A percentile compares a stretch with the other conserved stretches of the same genome.
Evolutionary conservation across 2,113 vertebrate genomes (phyloP).

Genomic region (Pogona vitticeps): DNA sequence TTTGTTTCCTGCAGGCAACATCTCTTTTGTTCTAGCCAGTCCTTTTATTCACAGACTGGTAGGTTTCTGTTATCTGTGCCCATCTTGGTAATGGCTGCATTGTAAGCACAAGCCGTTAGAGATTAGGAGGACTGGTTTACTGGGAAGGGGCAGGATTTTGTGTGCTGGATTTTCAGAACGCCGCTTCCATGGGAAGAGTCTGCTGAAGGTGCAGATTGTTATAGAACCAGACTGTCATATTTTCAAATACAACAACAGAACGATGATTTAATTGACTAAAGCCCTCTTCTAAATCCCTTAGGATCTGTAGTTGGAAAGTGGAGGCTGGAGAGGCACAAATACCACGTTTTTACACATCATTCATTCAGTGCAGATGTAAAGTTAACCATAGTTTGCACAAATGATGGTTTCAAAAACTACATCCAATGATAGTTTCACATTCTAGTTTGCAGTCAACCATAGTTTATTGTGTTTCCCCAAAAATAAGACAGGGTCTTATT

Average conservation of each 20-base stretch:
- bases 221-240: constrained; percentile 5
- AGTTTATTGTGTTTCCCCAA: too few species aligned
- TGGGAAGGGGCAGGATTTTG: constrained; percentile 1
- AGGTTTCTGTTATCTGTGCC: constrained; percentile 31
- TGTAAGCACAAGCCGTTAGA: not conserved
- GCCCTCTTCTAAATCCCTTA: not conserved
- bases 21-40: constrained; percentile 49
- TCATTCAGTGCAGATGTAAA: not conserved
- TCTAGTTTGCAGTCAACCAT: not conserved
- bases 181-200: not conserved
- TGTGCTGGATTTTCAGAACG: constrained; percentile 28
- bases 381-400: not conserved
- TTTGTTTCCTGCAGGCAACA: constrained; percentile 10
- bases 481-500: too few species aligned
- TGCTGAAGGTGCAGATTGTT: constrained; percentile 42
- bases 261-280: not conserved
- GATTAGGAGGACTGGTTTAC: not conserved
- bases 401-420: not conserved
- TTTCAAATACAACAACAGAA: constrained; percentile 21
- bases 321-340: not conserved
- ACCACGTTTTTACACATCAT: not conserved
- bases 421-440: not conserved
- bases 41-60: constrained; percentile 48
- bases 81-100: not conserved
- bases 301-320: not conserved